A percentile compares a stretch with the other conserved stretches of the same genome.
These are phyloP conservation scores for Ectemnius cavifrons DNA, from an alignment of 2,888 invertebrate species.

Conservation along the genomic window DNA sequence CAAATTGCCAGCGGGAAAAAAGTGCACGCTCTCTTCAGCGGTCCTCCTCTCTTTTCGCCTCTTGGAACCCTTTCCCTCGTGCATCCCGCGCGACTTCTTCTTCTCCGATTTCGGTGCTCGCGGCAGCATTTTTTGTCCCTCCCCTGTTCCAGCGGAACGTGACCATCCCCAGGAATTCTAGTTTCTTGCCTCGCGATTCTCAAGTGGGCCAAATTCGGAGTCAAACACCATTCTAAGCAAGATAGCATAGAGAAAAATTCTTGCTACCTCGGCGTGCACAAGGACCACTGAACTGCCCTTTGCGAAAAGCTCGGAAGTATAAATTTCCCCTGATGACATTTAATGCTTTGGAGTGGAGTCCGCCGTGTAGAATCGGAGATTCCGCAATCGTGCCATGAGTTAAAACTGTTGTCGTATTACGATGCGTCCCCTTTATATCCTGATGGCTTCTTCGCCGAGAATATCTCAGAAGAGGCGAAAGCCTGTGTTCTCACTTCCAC, in stretches of 20 bases:
- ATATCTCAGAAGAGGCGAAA: slow-evolving; percentile 1
- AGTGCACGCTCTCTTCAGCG: slow-evolving; percentile 41
- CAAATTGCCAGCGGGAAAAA: slow-evolving; percentile 61
- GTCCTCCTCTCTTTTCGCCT: slow-evolving; percentile 20
- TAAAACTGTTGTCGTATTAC: slow-evolving; percentile 13
- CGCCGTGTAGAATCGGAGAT: slow-evolving; percentile 22
- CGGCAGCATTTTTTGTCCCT: slow-evolving; percentile 26
- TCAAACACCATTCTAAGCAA: background rate
- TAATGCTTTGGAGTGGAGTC: too few relatives aligned
- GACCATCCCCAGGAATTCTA: slow-evolving; percentile 18
- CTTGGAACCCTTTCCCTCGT: background rate
- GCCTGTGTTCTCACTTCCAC: background rate
- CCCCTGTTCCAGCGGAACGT: slow-evolving; percentile 4
- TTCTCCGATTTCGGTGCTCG: slow-evolving; percentile 9
- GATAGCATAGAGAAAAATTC: too few relatives aligned
- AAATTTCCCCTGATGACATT: too few relatives aligned
- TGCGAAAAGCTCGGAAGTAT: too few relatives aligned
- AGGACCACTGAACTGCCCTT: too few relatives aligned
- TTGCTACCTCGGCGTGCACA: too few relatives aligned
- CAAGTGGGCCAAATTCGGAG: slow-evolving; percentile 10
- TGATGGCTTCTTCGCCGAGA: background rate
- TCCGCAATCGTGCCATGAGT: background rate
- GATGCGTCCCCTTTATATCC: slow-evolving; percentile 11
- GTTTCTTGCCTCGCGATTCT: slow-evolving; percentile 12
- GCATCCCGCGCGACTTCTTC: background rate